Evolutionary conservation across 2,797 vertebrate genomes (phyloP).

Genomic region (Pseudopleuronectes americanus): DNA sequence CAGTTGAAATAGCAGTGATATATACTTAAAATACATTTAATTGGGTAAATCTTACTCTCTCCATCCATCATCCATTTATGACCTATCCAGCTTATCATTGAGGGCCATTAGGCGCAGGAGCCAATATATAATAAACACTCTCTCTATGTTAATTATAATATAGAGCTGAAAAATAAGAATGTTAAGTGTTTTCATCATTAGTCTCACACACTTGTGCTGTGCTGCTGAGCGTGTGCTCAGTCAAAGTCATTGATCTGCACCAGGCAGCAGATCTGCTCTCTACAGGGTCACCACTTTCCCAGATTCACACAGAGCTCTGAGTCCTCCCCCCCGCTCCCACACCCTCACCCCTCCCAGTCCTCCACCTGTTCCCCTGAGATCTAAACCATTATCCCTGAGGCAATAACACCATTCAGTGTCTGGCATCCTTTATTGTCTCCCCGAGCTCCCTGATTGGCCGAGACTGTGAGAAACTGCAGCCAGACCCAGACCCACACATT

Average conservation of each 20-base stretch:
- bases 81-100: too few relatives aligned
- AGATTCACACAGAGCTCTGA: slow-evolving; percentile 36
- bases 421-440: slow-evolving; percentile 71
- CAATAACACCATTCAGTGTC: slow-evolving; percentile 56
- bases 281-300: slow-evolving; percentile 59
- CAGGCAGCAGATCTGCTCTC: slow-evolving; percentile 52
- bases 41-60: too few relatives aligned
- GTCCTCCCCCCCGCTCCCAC: neutral
- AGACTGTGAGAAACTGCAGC: slow-evolving; percentile 79
- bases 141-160: too few relatives aligned
- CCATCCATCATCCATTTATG: too few relatives aligned
- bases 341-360: slow-evolving; percentile 32
- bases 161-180: too few relatives aligned
- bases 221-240: slow-evolving; percentile 38
- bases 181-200: too few relatives aligned
- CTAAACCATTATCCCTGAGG: slow-evolving; percentile 56
- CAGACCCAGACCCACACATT: slow-evolving; percentile 84
- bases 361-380: slow-evolving; percentile 70
- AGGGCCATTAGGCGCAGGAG: too few relatives aligned
- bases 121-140: too few relatives aligned
- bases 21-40: too few relatives aligned
- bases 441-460: slow-evolving; percentile 84
- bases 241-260: slow-evolving; percentile 63
- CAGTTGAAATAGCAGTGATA: too few relatives aligned
- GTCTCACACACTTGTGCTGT: too few relatives aligned